Evolutionary conservation across 2,113 vertebrate genomes (phyloP).

Genomic region (Epinephelus moara): DNA sequence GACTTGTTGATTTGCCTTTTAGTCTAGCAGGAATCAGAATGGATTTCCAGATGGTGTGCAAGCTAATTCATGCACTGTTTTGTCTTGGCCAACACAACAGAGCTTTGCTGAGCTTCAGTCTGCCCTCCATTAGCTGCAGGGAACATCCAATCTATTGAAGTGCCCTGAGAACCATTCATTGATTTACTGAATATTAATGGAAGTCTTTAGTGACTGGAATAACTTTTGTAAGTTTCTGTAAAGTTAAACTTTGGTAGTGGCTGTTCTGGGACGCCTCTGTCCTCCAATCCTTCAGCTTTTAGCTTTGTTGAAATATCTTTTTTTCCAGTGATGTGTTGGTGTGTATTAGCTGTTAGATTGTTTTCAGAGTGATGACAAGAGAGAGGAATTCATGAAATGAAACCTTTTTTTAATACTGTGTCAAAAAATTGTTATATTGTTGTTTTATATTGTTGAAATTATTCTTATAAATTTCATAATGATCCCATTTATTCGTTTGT

Average conservation of each 20-base stretch:
- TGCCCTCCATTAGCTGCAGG: slow-evolving; percentile 20
- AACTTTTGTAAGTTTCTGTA: not conserved
- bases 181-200: slow-evolving; percentile 7
- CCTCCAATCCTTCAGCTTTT: not conserved
- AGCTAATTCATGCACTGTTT: slow-evolving; percentile 21
- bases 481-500: not conserved
- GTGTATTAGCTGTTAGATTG: not conserved
- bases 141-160: slow-evolving; percentile 20
- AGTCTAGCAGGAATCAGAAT: not conserved
- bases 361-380: not conserved
- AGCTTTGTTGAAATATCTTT: not conserved
- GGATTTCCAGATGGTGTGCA: not conserved
- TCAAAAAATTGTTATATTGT: not conserved
- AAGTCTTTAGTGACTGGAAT: not conserved
- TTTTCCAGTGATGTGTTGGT: not conserved
- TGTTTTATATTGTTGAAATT: not conserved
- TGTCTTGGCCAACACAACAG: not conserved
- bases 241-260: not conserved
- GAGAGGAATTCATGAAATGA: not conserved
- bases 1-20: not conserved
- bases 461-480: not conserved
- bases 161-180: slow-evolving; percentile 24
- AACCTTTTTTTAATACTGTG: not conserved
- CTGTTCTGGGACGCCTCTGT: not conserved
- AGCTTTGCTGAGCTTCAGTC: slow-evolving; percentile 27